These are phyloP conservation scores for Dinothrombium tinctorium DNA, from an alignment of 1,140 invertebrate species.

Conservation along the genomic window DNA sequence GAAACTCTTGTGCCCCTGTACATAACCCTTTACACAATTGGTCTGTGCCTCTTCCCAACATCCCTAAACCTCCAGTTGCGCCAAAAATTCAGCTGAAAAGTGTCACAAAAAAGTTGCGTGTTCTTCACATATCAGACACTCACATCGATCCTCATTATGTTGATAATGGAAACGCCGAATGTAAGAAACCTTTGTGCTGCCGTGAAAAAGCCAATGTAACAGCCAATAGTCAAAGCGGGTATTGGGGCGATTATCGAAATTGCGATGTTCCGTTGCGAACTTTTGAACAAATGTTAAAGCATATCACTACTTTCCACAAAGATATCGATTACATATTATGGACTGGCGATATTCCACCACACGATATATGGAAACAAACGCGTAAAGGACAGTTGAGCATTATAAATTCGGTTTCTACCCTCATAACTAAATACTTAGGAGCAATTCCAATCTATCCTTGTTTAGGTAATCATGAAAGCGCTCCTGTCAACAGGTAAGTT, in stretches of 20 bases:
- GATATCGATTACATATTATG: conserved; percentile 95
- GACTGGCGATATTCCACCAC: conserved; percentile 88
- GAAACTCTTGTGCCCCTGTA: conserved; percentile 49
- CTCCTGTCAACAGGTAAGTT: conserved; percentile 65
- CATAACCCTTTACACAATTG: conserved; percentile 61
- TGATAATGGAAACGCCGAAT: conserved; percentile 67
- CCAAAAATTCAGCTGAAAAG: conserved; percentile 4
- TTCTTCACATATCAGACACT: conserved; percentile 74
- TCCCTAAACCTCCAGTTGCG: conserved; percentile 41
- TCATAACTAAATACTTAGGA: conserved; percentile 56
- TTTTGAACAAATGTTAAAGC: conserved; percentile 68
- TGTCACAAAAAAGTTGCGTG: conserved; percentile 46
- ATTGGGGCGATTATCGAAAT: conserved; percentile 69
- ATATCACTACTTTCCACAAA: conserved; percentile 55
- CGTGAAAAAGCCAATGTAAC: conserved; percentile 23
- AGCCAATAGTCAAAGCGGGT: conserved; percentile 45
- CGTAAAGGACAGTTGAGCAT: conserved; percentile 61
- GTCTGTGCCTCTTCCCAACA: conserved; percentile 62
- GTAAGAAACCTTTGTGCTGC: conserved; percentile 69
- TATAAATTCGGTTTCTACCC: conserved; percentile 54
- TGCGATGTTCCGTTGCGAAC: conserved; percentile 73
- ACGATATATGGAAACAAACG: conserved; percentile 94
- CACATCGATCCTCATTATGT: conserved; percentile 78
- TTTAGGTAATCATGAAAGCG: conserved; percentile 84
- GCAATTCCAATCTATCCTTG: conserved; percentile 75